These are phyloP conservation scores for Podarcis cretensis DNA, from an alignment of 2,113 vertebrate genomes.

Conservation along the genomic window DNA sequence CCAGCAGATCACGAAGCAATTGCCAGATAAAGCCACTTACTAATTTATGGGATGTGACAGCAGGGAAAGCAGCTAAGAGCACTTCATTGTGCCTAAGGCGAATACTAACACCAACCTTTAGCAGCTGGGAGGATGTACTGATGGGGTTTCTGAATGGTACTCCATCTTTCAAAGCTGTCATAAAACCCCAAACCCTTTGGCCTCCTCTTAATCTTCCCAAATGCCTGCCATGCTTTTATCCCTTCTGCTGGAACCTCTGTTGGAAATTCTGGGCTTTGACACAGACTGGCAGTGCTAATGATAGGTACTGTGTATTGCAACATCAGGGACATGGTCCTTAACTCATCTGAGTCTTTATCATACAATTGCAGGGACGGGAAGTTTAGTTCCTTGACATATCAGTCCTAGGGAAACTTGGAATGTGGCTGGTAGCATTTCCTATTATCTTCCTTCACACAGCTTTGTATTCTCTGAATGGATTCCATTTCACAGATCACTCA, in stretches of 20 bases:
- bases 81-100: neutral
- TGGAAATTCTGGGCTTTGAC: neutral
- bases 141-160: neutral
- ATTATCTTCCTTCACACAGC: too few species aligned
- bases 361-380: neutral
- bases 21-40: too few species aligned
- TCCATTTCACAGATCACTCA: too few species aligned
- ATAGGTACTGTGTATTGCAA: neutral
- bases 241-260: neutral
- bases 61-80: too few species aligned
- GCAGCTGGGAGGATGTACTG: neutral
- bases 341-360: neutral
- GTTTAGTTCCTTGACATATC: neutral
- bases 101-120: neutral
- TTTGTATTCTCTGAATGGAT: too few species aligned
- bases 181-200: neutral
- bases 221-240: neutral
- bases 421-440: neutral
- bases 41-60: neutral
- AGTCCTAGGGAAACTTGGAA: neutral
- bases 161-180: neutral
- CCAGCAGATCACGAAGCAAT: too few species aligned
- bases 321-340: fast-evolving
- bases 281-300: fast-evolving
- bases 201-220: neutral